These are phyloP conservation scores for Halocynthia roretzi DNA, from an alignment of 23 tunicate species.

Conservation along the genomic window DNA sequence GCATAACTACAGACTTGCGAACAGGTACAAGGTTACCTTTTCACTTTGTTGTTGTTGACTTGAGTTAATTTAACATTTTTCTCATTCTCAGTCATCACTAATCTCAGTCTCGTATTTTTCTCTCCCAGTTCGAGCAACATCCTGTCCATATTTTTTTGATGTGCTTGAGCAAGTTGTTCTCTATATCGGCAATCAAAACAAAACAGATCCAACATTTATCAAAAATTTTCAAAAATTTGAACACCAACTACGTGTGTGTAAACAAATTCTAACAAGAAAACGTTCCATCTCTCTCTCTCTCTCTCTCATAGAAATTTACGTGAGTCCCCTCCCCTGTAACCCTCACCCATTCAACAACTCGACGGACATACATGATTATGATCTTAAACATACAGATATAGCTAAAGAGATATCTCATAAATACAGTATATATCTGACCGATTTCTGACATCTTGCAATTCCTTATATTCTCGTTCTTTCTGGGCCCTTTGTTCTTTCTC, in stretches of 20 bases:
- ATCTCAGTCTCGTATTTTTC: conserved; percentile 60
- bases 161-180: conserved; percentile 51
- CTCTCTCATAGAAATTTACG: no score
- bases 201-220: background rate
- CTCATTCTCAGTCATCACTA: conserved; percentile 53
- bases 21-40: conserved; percentile 43
- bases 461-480: conserved; percentile 64
- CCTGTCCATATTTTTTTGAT: conserved; percentile 69
- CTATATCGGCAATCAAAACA: conserved; percentile 25
- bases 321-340: no score
- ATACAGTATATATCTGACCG: conserved; percentile 25
- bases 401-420: background rate
- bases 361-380: background rate
- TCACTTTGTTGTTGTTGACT: conserved; percentile 34
- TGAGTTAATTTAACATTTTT: conserved; percentile 34
- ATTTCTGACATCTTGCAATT: conserved; percentile 52
- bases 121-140: conserved; percentile 73
- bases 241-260: background rate
- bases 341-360: no score
- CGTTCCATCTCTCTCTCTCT: no score
- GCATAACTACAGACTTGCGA: background rate
- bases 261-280: no score
- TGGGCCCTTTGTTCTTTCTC: conserved; percentile 56
- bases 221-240: background rate
- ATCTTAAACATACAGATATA: background rate